phyloP scores from a whole-genome alignment of 2,888 invertebrate genomes.

The Pilophorus perplexus region DNA sequence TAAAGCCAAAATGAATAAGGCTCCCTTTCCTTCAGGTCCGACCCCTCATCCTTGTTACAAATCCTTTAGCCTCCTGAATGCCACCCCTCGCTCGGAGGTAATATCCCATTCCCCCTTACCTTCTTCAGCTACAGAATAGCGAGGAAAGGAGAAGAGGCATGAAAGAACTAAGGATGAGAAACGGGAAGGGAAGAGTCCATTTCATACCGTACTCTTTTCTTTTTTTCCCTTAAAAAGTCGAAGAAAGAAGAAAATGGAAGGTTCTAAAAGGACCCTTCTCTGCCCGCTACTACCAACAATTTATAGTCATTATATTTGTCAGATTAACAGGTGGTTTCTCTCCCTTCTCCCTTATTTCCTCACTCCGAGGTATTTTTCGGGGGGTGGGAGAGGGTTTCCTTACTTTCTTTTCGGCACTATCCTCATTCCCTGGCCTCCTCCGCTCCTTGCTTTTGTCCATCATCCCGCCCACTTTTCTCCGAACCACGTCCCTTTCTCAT shows the following conservation, averaged over 20 bases:
- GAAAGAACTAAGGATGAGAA: neutral
- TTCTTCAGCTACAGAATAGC: neutral
- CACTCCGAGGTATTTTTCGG: too few relatives aligned
- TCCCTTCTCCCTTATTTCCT: neutral
- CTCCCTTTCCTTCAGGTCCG: neutral
- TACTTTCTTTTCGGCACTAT: conserved; percentile 2
- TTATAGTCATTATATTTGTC: conserved; percentile 42
- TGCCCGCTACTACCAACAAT: conserved; percentile 15
- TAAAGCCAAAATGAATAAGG: neutral
- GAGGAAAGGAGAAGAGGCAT: neutral
- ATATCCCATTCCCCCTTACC: neutral
- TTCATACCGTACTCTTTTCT: neutral
- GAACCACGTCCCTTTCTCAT: neutral
- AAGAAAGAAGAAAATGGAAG: neutral
- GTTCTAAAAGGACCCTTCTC: conserved; percentile 2
- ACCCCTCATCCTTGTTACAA: neutral
- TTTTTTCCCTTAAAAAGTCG: neutral
- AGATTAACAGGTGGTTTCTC: conserved; percentile 38
- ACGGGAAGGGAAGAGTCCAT: neutral
- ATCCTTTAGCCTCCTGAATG: neutral
- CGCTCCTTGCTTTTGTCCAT: neutral
- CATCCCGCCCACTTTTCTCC: neutral
- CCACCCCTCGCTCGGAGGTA: neutral
- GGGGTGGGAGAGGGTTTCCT: neutral
- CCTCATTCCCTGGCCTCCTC: conserved; percentile 1